Evolutionary conservation across 2,888 invertebrate species (phyloP).

Genomic region (Hyles lineata): DNA sequence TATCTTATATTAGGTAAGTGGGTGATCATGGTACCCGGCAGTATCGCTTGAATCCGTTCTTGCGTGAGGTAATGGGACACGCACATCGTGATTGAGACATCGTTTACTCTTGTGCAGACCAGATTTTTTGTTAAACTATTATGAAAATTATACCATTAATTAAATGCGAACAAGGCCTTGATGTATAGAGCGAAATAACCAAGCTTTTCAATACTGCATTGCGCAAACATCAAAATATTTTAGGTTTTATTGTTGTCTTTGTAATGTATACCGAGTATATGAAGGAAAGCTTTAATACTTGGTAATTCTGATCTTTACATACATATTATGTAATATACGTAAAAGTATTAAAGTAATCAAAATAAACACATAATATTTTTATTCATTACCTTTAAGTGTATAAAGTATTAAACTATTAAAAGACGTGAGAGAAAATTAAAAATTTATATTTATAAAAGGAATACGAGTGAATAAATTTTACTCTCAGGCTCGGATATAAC

Average conservation of each 20-base stretch:
- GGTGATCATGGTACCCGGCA: not conserved
- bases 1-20: not conserved
- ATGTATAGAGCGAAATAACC: not conserved
- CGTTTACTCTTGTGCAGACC: slow-evolving; percentile 50
- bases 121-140: slow-evolving; percentile 30
- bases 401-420: not conserved
- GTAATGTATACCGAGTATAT: not conserved
- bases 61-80: slow-evolving; percentile 44
- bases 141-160: not conserved
- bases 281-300: no score
- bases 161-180: not conserved
- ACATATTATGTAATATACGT: no score
- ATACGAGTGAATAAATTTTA: slow-evolving; percentile 52
- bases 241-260: not conserved
- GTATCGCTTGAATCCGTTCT: not conserved
- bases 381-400: not conserved
- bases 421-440: not conserved
- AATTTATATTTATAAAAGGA: not conserved
- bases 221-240: not conserved
- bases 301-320: no score
- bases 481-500: slow-evolving; percentile 56
- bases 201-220: not conserved
- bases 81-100: slow-evolving; percentile 72
- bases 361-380: no score
- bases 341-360: no score